These are phyloP conservation scores for Drosophila prosaltans DNA, from an alignment of 1,140 invertebrate genomes.

Conservation along the genomic window DNA sequence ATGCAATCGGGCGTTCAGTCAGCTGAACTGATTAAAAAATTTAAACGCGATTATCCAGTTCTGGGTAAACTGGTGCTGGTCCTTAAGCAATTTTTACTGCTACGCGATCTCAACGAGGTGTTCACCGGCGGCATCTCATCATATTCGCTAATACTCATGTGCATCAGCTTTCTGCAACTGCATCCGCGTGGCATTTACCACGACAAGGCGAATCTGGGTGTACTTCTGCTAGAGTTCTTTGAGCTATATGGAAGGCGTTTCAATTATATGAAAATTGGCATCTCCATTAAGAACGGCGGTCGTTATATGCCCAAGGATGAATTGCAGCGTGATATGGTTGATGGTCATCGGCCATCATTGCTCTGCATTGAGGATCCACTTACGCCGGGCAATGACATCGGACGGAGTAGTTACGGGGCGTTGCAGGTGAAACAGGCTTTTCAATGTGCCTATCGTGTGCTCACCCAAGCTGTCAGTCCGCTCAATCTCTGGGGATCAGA, in stretches of 20 bases:
- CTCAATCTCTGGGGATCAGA: conserved; percentile 85
- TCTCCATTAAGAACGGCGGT: conserved; percentile 96
- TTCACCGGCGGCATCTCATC: conserved; percentile 99
- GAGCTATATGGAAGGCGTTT: conserved; percentile 98
- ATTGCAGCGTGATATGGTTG: conserved; percentile 95
- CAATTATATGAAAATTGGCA: conserved; percentile 97
- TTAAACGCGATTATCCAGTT: conserved; percentile 91
- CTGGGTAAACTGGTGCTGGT: conserved; percentile 97
- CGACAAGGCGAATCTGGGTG: conserved; percentile 92
- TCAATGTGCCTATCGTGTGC: conserved; percentile 95
- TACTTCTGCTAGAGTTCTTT: conserved; percentile 98
- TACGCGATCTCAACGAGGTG: conserved; percentile 99
- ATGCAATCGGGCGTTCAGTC: conserved; percentile 98
- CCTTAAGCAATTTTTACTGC: conserved; percentile 98
- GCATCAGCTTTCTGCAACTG: conserved; percentile 97
- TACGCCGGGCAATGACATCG: conserved; percentile 96
- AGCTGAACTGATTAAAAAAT: conserved; percentile 96
- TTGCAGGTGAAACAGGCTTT: conserved; percentile 96
- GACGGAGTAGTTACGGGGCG: conserved; percentile 96
- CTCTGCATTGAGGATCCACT: conserved; percentile 99
- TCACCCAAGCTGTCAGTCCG: conserved; percentile 92
- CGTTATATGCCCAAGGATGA: conserved; percentile 97
- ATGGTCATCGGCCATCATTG: conserved; percentile 95
- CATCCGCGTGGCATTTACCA: conserved; percentile 86
- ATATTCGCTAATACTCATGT: conserved; percentile 99